Base-by-base conservation (phyloP, 2,797 vertebrate species). In the Bradypodion ventrale region DNA sequence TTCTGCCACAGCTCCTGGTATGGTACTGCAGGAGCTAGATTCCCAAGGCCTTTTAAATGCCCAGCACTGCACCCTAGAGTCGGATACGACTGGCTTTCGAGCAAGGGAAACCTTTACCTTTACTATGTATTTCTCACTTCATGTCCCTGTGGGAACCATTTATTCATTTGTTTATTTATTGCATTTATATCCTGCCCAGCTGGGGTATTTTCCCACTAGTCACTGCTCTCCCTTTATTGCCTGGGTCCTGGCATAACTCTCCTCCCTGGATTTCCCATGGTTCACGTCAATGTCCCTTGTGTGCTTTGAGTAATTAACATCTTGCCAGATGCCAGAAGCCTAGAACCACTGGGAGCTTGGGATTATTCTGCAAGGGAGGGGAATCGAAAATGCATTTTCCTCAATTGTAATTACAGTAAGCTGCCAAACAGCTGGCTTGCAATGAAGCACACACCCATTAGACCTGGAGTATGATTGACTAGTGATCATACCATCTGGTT, bases 241-340 rank as follows among this genome's bases (percentile, higher is more conserved):
- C 75, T 76, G 32, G 49, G 70, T 42, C 49, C 27, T 59, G 46
- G 68, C 75, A 35, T 9, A 44, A 13, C 21, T 29, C n/a, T 46
- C 52, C 63, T 85, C 80, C 68, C 60, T 68, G 46, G 80, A 70
- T 74, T 78, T 78, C 60, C 69, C 40, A 56, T 59, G 37, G 46
- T 80, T 74, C 35, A 78, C 80, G 13, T 83, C 80, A 86, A 29
- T 83, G 46, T 37, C 76, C 68, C 75, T 63, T 52, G 46, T 78
- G 42, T 0, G 49, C 3, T 68, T 60, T 65, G 25, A 35, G 37
- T 66, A 78, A 83, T 35, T 83, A 85, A 68, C 80, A n/a, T 25
- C 3, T 63, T 29, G 73, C 59, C 80, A 78, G 85, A 73, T 74
- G 80, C 75, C 44, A 12, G 25, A 5, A 86, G 85, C 85, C 85